phyloP scores from a whole-genome alignment of 2,113 vertebrate species.

The Rhynchopsitta pachyrhyncha region DNA sequence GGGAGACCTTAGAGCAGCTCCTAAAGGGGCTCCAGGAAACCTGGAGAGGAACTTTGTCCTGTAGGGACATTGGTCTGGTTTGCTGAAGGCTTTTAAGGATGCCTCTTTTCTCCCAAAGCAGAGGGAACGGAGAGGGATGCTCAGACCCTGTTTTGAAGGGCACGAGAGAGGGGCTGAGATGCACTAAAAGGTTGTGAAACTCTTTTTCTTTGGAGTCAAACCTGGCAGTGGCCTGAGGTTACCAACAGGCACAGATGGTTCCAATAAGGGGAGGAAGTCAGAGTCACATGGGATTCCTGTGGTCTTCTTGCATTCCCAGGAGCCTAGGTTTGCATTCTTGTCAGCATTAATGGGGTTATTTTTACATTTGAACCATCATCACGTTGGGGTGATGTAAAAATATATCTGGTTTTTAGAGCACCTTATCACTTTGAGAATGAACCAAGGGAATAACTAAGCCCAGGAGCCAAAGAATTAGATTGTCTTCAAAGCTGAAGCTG shows the following conservation, averaged over 20 bases:
- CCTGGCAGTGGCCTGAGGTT: background rate
- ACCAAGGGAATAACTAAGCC: background rate
- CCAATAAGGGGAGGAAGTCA: slow-evolving; percentile 64
- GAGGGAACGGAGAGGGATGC: background rate
- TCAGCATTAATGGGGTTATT: slow-evolving; percentile 58
- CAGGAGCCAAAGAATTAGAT: background rate
- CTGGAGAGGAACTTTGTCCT: background rate
- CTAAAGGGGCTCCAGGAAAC: background rate
- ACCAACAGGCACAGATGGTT: slow-evolving; percentile 74
- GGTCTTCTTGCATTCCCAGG: slow-evolving; percentile 63
- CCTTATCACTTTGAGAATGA: background rate
- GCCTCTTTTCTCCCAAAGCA: background rate
- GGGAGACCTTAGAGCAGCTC: background rate
- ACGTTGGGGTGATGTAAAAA: background rate
- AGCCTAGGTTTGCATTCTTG: slow-evolving; percentile 24
- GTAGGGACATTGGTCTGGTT: background rate
- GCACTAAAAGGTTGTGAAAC: slow-evolving; percentile 56
- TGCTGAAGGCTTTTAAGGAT: background rate
- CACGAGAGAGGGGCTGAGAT: background rate
- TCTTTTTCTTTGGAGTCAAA: background rate
- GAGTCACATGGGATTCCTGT: slow-evolving; percentile 71
- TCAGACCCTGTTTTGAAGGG: background rate
- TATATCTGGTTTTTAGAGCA: background rate
- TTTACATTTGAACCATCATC: slow-evolving; percentile 12
- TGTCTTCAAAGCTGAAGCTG: background rate